Evolutionary conservation across 2,888 invertebrate genomes (phyloP).

Genomic region (Dasypolia templi): DNA sequence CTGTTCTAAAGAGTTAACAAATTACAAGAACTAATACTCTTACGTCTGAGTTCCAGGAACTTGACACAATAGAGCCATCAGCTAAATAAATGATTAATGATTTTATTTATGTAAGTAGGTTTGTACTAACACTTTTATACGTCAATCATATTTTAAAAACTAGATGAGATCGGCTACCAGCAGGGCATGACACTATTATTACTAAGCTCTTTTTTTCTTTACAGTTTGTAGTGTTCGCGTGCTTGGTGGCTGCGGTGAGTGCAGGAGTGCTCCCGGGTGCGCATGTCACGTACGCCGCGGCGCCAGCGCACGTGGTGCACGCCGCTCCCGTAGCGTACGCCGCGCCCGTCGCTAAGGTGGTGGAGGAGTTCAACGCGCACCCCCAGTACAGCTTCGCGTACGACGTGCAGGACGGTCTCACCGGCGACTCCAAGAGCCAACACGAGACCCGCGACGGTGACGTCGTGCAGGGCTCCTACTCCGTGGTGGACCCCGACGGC

Average conservation of each 20-base stretch:
- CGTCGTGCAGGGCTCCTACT: slow-evolving; percentile 87
- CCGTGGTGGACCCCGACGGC: slow-evolving; percentile 87
- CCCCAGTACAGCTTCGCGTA: slow-evolving; percentile 85
- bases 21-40: not conserved
- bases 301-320: slow-evolving; percentile 23
- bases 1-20: not conserved
- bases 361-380: slow-evolving; percentile 76
- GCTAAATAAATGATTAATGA: no score
- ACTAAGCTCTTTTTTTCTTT: slow-evolving; percentile 11
- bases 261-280: slow-evolving; percentile 62
- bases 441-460: slow-evolving; percentile 87
- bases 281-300: slow-evolving; percentile 39
- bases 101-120: no score
- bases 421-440: slow-evolving; percentile 87
- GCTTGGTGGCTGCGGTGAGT: slow-evolving; percentile 71
- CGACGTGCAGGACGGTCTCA: slow-evolving; percentile 82
- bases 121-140: no score
- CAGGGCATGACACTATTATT: not conserved
- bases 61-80: not conserved
- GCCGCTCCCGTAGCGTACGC: slow-evolving; percentile 38
- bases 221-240: slow-evolving; percentile 72
- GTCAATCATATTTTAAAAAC: no score
- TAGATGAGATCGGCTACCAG: no score
- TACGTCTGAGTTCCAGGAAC: not conserved
- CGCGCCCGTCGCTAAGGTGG: slow-evolving; percentile 71